phyloP scores from a whole-genome alignment of 2,888 invertebrate species.

The Cataglyphis altisquamis region DNA sequence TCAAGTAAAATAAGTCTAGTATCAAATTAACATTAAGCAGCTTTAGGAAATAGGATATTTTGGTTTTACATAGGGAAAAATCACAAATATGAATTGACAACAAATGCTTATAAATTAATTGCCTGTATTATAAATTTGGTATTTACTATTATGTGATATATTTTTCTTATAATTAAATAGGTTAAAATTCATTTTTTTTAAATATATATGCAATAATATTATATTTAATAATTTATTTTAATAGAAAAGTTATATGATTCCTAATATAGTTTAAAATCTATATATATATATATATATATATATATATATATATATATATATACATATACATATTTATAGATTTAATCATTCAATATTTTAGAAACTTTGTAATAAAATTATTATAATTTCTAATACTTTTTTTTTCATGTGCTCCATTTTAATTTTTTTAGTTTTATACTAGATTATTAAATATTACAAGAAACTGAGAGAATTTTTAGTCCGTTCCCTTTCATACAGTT shows the following conservation, averaged over 20 bases:
- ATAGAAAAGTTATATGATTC: not conserved
- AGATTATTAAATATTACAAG: not conserved
- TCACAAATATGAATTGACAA: not conserved
- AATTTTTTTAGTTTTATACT: not conserved
- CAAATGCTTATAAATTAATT: conserved; percentile 19
- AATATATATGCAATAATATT: not conserved
- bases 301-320: not conserved
- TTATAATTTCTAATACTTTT: not conserved
- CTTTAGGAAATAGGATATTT: not conserved
- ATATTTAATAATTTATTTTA: not conserved
- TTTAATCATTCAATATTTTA: not conserved
- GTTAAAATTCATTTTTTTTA: not conserved
- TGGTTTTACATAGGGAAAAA: conserved; percentile 6
- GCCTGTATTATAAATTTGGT: not conserved
- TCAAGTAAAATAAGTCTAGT: conserved; percentile 6
- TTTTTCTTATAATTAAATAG: not conserved
- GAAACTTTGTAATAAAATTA: conserved; percentile 7
- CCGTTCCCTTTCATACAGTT: not conserved
- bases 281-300: not conserved
- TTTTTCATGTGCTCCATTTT: not conserved
- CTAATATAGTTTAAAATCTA: not conserved
- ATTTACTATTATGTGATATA: not conserved
- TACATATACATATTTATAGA: not conserved
- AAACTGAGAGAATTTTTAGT: conserved; percentile 23
- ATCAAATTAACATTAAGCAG: conserved; percentile 28